Evolutionary conservation across 2,797 vertebrate species (phyloP), one percentile per base, ranked within the genome.

Genomic region (Fistularia commersonii): DNA sequence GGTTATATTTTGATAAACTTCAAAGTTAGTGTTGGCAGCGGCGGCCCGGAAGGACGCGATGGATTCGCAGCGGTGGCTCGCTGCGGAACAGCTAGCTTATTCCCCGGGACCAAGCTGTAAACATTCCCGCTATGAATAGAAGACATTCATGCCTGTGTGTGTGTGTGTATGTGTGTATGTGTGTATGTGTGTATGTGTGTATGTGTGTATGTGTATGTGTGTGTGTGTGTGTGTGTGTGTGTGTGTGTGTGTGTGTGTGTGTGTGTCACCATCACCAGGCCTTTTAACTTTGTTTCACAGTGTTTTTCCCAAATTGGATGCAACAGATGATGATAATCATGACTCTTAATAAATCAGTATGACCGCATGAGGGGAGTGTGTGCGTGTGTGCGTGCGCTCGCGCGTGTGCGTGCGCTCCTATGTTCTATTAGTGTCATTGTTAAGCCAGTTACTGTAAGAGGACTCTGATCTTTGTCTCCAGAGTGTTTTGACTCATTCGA

Each of bases 1-100:
- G 63, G 65, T 65, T 66, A 69, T 9, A 33, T 41, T 55, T 64
- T 47, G 52, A 61, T 60, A 54, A 64, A 64, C 37, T 43, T 69
- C 36, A 66, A 35, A 66, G 63, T 38, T 13, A 11, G n/a, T 45
- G 39, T 41, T 46, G 11, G 51, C 8, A 32, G 31, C 11, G 32
- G n/a, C n/a, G n/a, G n/a, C n/a, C n/a, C n/a, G n/a, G n/a, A n/a
- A n/a, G n/a, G 31, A n/a, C 32, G 11, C 41, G 40, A 35, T 57
- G 48, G 37, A 54, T 54, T 39, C 47, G 1, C 36, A 37, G 11
- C 43, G 15, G 33, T 31, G 51, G 37, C 38, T 44, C 47, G 15
- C 13, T 53, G 32, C 40, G 34, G 9, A 47, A 32, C 42, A 34
- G 23, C 57, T 36, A 32, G 35, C 35, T n/a, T 48, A 7, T 48